These are phyloP conservation scores for Mythimna loreyi DNA, from an alignment of 2,888 invertebrate genomes.

Conservation along the genomic window DNA sequence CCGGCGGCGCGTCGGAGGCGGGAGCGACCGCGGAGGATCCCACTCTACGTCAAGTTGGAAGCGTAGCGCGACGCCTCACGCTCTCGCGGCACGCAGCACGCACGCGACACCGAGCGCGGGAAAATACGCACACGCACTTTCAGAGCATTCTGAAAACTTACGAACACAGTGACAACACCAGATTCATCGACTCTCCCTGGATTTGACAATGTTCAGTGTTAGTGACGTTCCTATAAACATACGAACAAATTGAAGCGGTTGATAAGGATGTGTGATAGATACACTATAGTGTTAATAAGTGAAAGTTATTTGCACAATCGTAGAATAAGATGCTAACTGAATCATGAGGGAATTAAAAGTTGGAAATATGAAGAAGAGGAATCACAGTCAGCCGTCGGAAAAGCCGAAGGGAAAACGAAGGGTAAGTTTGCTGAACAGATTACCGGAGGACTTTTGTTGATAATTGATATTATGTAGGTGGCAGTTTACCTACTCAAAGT, in stretches of 20 bases:
- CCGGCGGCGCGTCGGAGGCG: constrained; percentile 71
- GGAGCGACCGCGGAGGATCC: constrained; percentile 76
- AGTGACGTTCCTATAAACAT: constrained; percentile 43
- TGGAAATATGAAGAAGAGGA: constrained; percentile 77
- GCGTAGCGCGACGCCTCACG: constrained; percentile 82
- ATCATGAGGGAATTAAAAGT: constrained; percentile 59
- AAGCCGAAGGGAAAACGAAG: constrained; percentile 81
- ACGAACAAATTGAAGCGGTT: constrained; percentile 48
- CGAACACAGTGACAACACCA: constrained; percentile 44
- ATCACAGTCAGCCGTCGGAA: constrained; percentile 76
- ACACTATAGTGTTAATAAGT: constrained; percentile 63
- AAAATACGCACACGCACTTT: constrained; percentile 66
- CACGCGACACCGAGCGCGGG: constrained; percentile 56
- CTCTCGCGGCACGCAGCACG: constrained; percentile 10
- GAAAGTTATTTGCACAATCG: constrained; percentile 56
- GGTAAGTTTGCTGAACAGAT: constrained; percentile 76
- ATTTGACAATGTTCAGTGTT: constrained; percentile 58
- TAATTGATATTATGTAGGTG: not conserved
- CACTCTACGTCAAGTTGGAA: constrained; percentile 80
- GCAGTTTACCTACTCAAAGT: not conserved
- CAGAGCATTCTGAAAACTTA: constrained; percentile 44
- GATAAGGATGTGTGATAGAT: constrained; percentile 62
- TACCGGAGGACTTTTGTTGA: not conserved
- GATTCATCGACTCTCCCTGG: constrained; percentile 50
- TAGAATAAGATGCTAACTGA: constrained; percentile 56